Percentiles rank a stretch among this genome's conserved stretches.
Evolutionary conservation across 2,888 invertebrate species (phyloP).

Genomic region (Hesperia comma): DNA sequence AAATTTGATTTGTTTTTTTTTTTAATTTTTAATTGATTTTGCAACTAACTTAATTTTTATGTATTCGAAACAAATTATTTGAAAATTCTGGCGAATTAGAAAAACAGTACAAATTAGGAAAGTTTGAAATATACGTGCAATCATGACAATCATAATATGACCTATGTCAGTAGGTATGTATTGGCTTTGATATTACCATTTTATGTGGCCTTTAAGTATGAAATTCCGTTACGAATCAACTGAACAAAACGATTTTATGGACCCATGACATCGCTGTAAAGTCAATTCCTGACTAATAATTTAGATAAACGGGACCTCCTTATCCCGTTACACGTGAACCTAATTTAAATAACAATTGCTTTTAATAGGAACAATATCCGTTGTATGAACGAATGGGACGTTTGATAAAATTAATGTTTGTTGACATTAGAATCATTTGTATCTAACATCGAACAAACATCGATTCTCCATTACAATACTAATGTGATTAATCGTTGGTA

Average conservation of each 20-base stretch:
- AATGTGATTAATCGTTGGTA: slow-evolving; percentile 33
- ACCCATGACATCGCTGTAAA: slow-evolving; percentile 13
- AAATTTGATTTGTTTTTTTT: no score
- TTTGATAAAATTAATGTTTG: slow-evolving; percentile 36
- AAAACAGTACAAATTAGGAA: no score
- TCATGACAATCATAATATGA: neutral
- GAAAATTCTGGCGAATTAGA: no score
- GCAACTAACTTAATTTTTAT: no score
- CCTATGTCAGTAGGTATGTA: no score
- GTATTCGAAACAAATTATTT: no score
- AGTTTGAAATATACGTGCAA: no score
- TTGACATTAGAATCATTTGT: slow-evolving; percentile 36
- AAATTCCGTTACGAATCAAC: neutral
- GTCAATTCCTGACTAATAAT: slow-evolving; percentile 21
- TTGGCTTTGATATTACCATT: no score
- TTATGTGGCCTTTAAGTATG: no score
- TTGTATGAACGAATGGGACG: slow-evolving; percentile 26
- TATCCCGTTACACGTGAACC: slow-evolving; percentile 32
- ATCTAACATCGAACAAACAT: slow-evolving; percentile 32
- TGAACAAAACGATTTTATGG: neutral
- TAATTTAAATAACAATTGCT: slow-evolving; percentile 35
- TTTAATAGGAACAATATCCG: slow-evolving; percentile 26
- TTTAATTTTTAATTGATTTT: no score
- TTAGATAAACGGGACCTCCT: slow-evolving; percentile 20
- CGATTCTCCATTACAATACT: slow-evolving; percentile 33